These are phyloP conservation scores for Capitulum mitella DNA, from an alignment of 2,888 invertebrate genomes.

Conservation along the genomic window DNA sequence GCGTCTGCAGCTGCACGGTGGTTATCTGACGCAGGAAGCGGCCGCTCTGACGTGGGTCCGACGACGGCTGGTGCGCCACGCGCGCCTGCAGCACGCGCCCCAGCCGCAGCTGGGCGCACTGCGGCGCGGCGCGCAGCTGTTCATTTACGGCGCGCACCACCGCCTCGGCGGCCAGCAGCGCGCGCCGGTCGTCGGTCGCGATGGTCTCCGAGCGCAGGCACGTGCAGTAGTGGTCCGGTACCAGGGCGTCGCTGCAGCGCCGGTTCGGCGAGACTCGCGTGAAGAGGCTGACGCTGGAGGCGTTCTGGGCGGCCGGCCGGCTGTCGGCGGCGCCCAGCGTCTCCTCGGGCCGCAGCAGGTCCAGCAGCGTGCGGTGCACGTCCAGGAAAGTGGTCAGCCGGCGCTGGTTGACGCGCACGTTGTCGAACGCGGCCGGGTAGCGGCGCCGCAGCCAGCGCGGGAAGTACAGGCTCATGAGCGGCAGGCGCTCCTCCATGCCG, in stretches of 20 bases:
- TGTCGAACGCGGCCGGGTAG: slow-evolving; percentile 56
- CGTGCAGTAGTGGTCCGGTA: slow-evolving; percentile 80
- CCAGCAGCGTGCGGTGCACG: slow-evolving; percentile 66
- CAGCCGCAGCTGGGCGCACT: not conserved
- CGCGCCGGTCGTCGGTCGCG: not conserved
- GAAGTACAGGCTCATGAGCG: slow-evolving; percentile 64
- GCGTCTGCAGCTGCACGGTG: not conserved
- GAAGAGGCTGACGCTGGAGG: slow-evolving; percentile 67
- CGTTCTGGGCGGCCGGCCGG: slow-evolving; percentile 16
- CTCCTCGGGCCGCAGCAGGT: slow-evolving; percentile 49
- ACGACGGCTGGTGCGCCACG: not conserved
- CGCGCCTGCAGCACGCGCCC: not conserved
- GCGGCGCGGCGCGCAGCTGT: not conserved
- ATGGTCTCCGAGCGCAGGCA: slow-evolving; percentile 49
- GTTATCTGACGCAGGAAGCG: not conserved
- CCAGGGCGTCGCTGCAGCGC: slow-evolving; percentile 67
- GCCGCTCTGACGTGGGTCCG: not conserved
- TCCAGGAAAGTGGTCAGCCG: slow-evolving; percentile 79
- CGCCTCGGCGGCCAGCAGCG: no score
- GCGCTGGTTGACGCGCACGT: slow-evolving; percentile 57
- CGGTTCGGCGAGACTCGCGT: slow-evolving; percentile 60
- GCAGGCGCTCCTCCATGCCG: slow-evolving; percentile 53
- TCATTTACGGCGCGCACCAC: not conserved
- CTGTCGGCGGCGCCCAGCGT: slow-evolving; percentile 18
- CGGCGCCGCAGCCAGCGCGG: slow-evolving; percentile 62